These are phyloP conservation scores for Chloromyia formosa DNA, from an alignment of 2,888 invertebrate species.

Conservation along the genomic window DNA sequence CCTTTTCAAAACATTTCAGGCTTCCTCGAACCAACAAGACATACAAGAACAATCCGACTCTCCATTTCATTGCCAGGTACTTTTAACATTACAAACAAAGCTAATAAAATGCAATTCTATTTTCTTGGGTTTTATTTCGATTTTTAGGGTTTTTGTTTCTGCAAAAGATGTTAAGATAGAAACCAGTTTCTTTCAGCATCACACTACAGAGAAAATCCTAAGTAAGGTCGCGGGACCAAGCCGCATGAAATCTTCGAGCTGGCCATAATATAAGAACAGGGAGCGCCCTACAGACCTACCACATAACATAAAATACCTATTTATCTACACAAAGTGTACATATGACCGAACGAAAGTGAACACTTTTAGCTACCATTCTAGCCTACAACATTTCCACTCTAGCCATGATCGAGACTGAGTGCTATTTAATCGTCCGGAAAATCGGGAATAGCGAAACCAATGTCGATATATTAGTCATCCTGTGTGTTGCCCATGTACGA, in stretches of 20 bases:
- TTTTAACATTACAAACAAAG: background rate
- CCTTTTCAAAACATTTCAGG: too few relatives aligned
- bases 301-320: conserved; percentile 32
- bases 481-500: too few relatives aligned
- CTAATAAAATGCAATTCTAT: conserved; percentile 22
- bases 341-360: conserved; percentile 44
- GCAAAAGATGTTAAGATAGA: conserved; percentile 21
- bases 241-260: background rate
- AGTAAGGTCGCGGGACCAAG: background rate
- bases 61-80: conserved; percentile 29
- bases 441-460: too few relatives aligned
- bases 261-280: conserved; percentile 8
- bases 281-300: conserved; percentile 42
- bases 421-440: background rate
- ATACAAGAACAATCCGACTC: conserved; percentile 6
- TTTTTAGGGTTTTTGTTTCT: background rate
- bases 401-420: background rate
- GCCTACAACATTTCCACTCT: background rate
- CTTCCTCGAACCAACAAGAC: too few relatives aligned
- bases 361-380: background rate
- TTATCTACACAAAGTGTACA: too few relatives aligned
- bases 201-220: background rate
- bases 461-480: too few relatives aligned
- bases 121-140: too few relatives aligned
- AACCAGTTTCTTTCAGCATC: conserved; percentile 34